Evolutionary conservation across 2,113 vertebrate species (phyloP).

Genomic region (Sterrhoptilus dennistouni): DNA sequence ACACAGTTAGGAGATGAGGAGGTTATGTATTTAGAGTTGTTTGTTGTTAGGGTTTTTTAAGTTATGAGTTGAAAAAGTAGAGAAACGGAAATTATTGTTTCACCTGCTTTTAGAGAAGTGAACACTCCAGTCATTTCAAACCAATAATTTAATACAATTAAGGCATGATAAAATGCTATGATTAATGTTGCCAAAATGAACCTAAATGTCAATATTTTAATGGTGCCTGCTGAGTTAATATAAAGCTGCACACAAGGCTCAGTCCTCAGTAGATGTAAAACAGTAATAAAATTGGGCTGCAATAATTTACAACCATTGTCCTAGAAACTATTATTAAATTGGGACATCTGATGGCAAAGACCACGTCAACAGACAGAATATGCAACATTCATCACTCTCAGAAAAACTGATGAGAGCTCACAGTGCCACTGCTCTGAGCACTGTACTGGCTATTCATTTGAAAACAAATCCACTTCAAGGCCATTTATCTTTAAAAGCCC

Average conservation of each 20-base stretch:
- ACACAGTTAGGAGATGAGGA: accelerated
- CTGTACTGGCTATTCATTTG: neutral
- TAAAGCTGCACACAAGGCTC: neutral
- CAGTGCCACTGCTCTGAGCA: neutral
- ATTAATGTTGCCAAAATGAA: constrained; percentile 22
- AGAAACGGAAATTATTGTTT: neutral
- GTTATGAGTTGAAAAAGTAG: neutral
- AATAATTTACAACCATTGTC: constrained; percentile 31
- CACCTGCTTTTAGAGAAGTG: neutral
- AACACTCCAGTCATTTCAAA: neutral
- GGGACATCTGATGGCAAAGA: constrained; percentile 23
- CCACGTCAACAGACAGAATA: neutral
- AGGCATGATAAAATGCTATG: neutral
- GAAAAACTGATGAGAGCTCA: neutral
- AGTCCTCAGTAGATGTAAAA: neutral
- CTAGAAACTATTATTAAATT: constrained; percentile 13
- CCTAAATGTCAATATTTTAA: constrained; percentile 25
- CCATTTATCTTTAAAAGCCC: constrained; percentile 46
- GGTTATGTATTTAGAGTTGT: neutral
- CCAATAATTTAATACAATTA: neutral
- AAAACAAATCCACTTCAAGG: constrained; percentile 35
- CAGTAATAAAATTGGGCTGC: constrained; percentile 14
- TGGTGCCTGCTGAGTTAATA: neutral
- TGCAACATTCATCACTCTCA: neutral
- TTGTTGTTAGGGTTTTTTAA: neutral